Base-by-base conservation (phyloP, 2,888 invertebrate genomes). In the Himalopsyche kuldschensis region DNA sequence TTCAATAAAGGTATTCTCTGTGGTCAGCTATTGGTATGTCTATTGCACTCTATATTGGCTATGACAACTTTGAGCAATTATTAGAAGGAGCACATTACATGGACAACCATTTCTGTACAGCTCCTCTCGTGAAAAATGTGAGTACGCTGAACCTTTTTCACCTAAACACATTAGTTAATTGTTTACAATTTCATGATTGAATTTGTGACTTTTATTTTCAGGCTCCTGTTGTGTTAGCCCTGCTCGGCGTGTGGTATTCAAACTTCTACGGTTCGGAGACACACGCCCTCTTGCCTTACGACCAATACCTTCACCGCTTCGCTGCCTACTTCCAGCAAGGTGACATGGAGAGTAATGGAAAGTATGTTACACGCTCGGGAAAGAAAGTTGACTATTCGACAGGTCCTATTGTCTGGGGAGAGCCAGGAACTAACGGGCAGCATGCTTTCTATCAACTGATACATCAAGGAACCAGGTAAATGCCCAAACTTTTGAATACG, bases 321-420 rank as follows among this genome's bases (percentile, higher is more conserved):
- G 98, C 99, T 11, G 99, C 99, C 20, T 99, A 99, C 90, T 99
- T 99, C 92, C 99, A 99, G 91, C 99, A 99, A 92, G 99, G 99
- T 4, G 99, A 99, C 88, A 99, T 99, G 99, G 99, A 99, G 90
- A 98, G 98, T 87, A 99, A 99, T 90, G 99, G 99, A 86, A 99
- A 99, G 91, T 96, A 95, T 88, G 96, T 97, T 35, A 96, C 96
- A 0, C 93, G 95, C 46, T 91, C 93, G 17, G 96, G 96, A 0
- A 89, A 93, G 84, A 90, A 89, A 86, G 93, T 90, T 8, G 89
- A 92, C 87, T 95, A 94, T 89, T 89, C 89, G 80, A 95, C 95
- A 0, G 95, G 97, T 0, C 97, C 97, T 82, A 95, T 97, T 86
- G 96, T 97, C 80, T 98, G 98, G 98, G 99, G 99, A 81, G 99